Percentiles rank a stretch among this genome's conserved stretches.
These are phyloP conservation scores for Polymixis flavicincta DNA, from an alignment of 2,888 invertebrate species.

Conservation along the genomic window DNA sequence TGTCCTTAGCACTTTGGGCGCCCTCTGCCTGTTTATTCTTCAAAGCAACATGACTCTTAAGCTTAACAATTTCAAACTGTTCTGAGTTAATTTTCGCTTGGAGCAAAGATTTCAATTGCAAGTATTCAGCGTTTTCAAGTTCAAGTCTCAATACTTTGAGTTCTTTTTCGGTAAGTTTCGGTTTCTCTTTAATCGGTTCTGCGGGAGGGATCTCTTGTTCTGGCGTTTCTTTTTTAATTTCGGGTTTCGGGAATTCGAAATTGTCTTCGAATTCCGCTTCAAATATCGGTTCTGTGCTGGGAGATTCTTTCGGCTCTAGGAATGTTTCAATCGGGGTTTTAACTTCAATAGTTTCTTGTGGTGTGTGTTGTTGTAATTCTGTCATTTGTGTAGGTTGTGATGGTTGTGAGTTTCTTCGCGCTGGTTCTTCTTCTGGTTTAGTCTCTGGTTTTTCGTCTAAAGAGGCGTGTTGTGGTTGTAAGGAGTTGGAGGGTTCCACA, in stretches of 20 bases:
- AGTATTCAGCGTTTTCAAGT: slow-evolving; percentile 92
- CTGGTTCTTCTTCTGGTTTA: slow-evolving; percentile 74
- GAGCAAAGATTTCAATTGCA: slow-evolving; percentile 92
- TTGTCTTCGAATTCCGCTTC: slow-evolving; percentile 83
- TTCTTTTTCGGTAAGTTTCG: slow-evolving; percentile 91
- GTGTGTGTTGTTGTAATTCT: slow-evolving; percentile 59
- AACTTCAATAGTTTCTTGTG: slow-evolving; percentile 65
- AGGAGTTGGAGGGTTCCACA: slow-evolving; percentile 83
- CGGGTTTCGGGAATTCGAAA: slow-evolving; percentile 74
- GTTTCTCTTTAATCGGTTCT: slow-evolving; percentile 80
- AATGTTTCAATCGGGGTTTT: slow-evolving; percentile 71
- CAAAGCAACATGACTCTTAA: slow-evolving; percentile 90
- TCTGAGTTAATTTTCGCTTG: slow-evolving; percentile 93
- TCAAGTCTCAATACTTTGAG: slow-evolving; percentile 90
- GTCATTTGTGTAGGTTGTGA: slow-evolving; percentile 37
- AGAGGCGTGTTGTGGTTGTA: slow-evolving; percentile 79
- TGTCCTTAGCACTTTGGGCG: slow-evolving; percentile 77
- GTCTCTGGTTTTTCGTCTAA: slow-evolving; percentile 80
- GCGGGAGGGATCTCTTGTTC: slow-evolving; percentile 72
- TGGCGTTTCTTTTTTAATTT: slow-evolving; percentile 68
- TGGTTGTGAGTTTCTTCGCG: slow-evolving; percentile 69
- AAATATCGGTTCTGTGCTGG: slow-evolving; percentile 76
- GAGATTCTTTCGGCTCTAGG: slow-evolving; percentile 71
- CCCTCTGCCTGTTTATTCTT: slow-evolving; percentile 86
- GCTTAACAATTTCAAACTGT: slow-evolving; percentile 93